Base-by-base conservation (phyloP, 2,888 invertebrate species). In the Phalera bucephala region DNA sequence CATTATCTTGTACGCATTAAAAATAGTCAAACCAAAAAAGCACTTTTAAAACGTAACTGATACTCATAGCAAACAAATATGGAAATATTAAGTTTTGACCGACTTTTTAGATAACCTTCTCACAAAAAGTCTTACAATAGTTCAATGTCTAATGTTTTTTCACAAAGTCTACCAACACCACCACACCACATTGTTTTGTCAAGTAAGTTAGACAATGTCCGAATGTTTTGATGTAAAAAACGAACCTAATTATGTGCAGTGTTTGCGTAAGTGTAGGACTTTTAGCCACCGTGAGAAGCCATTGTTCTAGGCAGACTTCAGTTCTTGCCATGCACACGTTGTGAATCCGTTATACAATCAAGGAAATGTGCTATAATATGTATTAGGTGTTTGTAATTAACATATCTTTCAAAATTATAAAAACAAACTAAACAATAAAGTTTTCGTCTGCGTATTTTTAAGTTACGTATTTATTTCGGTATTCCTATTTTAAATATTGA, bases 191-290 rank as follows among this genome's bases (percentile, higher is more conserved):
- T 65, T 65, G 69, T 66, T 68, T 74, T 76, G 68, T 72, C 73
- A 68, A 30, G 71, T 67, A 63, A 62, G 51, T 62, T 70, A 61
- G 47, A 58, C 72, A 78, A 72, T 76, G 77, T 78, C 70, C 72
- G 70, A 74, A 72, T 70, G 64, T 66, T 64, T 68, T 58, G 51
- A 48, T 50, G 54, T 27, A 55, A 72, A 64, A 74, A 67, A 59
- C 52, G 58, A 60, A 60, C 49, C 64, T 80, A 81, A 82, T 82
- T 79, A 74, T 58, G 64, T 57, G 61, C 61, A 55, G 62, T 65
- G 71, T 75, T 83, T 83, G 79, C 83, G 84, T 76, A 83, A 84
- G 72, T 45, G 59, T 55, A 58, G 58, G 62, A 59, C 54, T 64
- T 48, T 55, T 49, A 56, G 54, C 48, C 51, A 45, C 30, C 74